A percentile compares a stretch with the other conserved stretches of the same genome.
Conservation (phyloP, 1,140 invertebrate genomes). For the Samia ricini region DNA sequence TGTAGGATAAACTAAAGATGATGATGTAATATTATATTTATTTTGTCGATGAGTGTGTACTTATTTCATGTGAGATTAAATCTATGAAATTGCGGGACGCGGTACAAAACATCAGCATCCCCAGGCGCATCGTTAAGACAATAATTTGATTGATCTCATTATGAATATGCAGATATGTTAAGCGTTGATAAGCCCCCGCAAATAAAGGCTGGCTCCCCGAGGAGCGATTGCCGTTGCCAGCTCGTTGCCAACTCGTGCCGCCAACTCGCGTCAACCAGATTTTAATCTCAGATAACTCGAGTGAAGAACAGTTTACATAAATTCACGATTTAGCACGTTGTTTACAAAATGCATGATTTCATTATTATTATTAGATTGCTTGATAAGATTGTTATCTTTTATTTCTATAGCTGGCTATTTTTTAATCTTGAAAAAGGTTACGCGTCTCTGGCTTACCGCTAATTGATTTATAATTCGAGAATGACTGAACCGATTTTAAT, state of each 20-base stretch:
- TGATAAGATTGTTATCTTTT: constrained; percentile 34
- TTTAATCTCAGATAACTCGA: constrained; percentile 74
- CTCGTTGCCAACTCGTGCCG: constrained; percentile 44
- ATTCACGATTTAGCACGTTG: constrained; percentile 73
- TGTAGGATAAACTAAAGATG: too few relatives aligned
- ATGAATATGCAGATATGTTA: constrained; percentile 74
- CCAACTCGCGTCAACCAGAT: constrained; percentile 59
- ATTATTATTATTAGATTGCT: constrained; percentile 61
- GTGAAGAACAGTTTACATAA: constrained; percentile 72
- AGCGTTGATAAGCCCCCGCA: constrained; percentile 63
- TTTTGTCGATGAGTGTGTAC: too few relatives aligned
- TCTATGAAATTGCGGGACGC: too few relatives aligned
- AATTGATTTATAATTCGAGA: too few relatives aligned
- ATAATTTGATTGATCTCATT: constrained; percentile 70
- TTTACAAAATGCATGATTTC: constrained; percentile 70
- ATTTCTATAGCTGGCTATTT: background rate
- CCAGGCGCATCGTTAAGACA: constrained; percentile 24
- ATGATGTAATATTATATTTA: too few relatives aligned
- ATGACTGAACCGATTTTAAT: too few relatives aligned
- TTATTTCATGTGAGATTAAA: too few relatives aligned
- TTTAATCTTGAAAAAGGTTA: too few relatives aligned
- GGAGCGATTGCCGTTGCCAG: constrained; percentile 60
- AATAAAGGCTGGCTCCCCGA: constrained; percentile 66
- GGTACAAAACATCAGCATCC: background rate
- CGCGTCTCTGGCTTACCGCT: too few relatives aligned